Evolutionary conservation across 2,113 vertebrate genomes (phyloP).

Genomic region (Vulpes vulpes): DNA sequence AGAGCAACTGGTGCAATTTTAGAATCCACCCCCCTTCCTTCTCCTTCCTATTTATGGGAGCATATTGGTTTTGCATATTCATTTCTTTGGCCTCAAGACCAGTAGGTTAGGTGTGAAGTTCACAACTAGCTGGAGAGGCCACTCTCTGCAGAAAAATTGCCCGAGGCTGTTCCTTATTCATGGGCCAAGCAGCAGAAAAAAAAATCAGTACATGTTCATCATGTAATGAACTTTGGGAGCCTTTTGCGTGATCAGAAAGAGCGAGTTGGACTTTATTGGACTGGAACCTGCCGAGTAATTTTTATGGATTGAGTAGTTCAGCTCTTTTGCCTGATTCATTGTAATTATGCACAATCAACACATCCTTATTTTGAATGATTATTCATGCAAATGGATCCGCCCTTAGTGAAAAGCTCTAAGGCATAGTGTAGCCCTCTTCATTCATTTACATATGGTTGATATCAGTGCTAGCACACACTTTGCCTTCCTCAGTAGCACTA

Average conservation of each 20-base stretch:
- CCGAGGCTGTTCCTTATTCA: neutral
- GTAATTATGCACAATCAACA: slow-evolving; percentile 47
- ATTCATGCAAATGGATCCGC: neutral
- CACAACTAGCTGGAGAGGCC: neutral
- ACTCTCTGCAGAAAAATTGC: neutral
- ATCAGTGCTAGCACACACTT: neutral
- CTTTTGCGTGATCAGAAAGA: slow-evolving; percentile 39
- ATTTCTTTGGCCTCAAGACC: neutral
- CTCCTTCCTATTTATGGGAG: slow-evolving; percentile 32
- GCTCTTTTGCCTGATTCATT: slow-evolving; percentile 52
- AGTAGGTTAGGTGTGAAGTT: neutral
- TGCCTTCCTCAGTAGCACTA: neutral
- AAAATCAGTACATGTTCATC: neutral
- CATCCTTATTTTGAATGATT: slow-evolving; percentile 55
- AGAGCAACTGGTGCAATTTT: neutral
- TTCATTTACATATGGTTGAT: neutral
- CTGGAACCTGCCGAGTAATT: slow-evolving; percentile 13
- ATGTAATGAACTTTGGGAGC: neutral
- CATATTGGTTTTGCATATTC: neutral
- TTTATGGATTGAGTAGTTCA: slow-evolving; percentile 38
- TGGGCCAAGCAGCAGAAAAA: neutral
- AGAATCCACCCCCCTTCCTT: neutral
- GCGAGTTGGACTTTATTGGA: neutral
- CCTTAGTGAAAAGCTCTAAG: slow-evolving; percentile 28
- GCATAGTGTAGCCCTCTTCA: neutral